These are phyloP conservation scores for Neolamprologus kungweensis DNA, from an alignment of 2,113 vertebrate genomes.

Conservation along the genomic window DNA sequence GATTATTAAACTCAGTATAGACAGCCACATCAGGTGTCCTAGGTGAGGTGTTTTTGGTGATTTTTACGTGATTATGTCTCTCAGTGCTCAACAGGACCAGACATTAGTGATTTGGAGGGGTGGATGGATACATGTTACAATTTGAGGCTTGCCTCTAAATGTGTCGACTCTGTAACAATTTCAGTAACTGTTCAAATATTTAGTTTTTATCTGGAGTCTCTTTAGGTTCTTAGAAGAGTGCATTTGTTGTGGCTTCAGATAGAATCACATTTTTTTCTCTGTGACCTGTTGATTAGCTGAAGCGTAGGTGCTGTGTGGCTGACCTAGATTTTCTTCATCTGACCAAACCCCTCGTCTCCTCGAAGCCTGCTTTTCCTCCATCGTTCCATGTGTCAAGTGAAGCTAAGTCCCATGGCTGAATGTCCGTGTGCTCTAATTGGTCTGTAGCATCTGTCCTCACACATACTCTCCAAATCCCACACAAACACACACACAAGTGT, in stretches of 20 bases:
- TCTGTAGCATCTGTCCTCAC: slow-evolving; percentile 8
- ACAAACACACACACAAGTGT: not conserved
- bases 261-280: not conserved
- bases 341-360: not conserved
- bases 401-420: not conserved
- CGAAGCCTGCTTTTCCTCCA: not conserved
- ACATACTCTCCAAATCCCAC: not conserved
- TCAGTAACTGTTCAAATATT: not conserved
- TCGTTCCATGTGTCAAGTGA: not conserved
- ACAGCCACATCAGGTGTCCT: not conserved
- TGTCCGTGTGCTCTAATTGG: slow-evolving; percentile 6
- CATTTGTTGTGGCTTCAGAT: not conserved
- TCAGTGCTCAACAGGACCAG: not conserved
- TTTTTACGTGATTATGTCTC: not conserved
- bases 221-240: not conserved
- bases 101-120: not conserved
- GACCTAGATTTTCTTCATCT: not conserved
- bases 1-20: not conserved
- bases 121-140: not conserved
- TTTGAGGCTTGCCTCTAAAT: not conserved
- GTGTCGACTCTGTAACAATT: not conserved
- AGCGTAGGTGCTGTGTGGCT: not conserved
- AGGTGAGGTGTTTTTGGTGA: not conserved
- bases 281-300: not conserved
- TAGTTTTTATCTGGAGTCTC: not conserved